A percentile compares a stretch with the other conserved stretches of the same genome.
These are phyloP conservation scores for Caerostris extrusa DNA, from an alignment of 1,140 invertebrate genomes.

Conservation along the genomic window DNA sequence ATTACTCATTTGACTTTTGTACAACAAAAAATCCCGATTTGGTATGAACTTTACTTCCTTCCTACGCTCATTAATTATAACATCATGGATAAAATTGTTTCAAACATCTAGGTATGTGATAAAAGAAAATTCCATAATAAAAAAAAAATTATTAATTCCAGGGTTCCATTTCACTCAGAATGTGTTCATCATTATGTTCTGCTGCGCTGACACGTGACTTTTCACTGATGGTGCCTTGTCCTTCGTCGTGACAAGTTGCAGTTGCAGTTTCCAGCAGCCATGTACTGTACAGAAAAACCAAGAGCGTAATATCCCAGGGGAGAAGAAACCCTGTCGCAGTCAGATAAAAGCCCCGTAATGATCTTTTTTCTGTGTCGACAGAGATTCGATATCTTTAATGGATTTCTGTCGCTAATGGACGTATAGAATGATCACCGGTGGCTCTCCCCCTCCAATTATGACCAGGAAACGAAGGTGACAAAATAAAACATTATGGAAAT, in stretches of 20 bases:
- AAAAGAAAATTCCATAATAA: neutral
- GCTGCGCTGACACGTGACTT: neutral
- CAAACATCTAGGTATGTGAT: neutral
- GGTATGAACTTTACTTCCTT: neutral
- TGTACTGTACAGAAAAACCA: neutral
- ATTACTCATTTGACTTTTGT: neutral
- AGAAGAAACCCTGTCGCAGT: conserved; percentile 22
- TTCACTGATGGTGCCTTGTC: neutral
- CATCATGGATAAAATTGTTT: neutral
- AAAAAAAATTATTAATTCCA: neutral
- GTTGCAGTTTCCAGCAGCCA: neutral
- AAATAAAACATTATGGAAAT: no score
- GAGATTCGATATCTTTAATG: conserved; percentile 55
- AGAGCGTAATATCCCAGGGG: neutral
- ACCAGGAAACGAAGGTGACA: no score
- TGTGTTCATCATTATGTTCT: conserved; percentile 17
- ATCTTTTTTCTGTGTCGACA: neutral
- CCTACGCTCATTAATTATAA: neutral
- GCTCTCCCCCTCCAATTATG: neutral
- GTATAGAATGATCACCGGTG: neutral
- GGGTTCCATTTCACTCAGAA: neutral
- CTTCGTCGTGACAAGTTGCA: neutral
- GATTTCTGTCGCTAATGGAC: conserved; percentile 50
- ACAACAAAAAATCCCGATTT: neutral
- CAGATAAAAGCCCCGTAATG: conserved; percentile 51